phyloP scores from a whole-genome alignment of 2,888 invertebrate species.

The Argyra leucocephala region DNA sequence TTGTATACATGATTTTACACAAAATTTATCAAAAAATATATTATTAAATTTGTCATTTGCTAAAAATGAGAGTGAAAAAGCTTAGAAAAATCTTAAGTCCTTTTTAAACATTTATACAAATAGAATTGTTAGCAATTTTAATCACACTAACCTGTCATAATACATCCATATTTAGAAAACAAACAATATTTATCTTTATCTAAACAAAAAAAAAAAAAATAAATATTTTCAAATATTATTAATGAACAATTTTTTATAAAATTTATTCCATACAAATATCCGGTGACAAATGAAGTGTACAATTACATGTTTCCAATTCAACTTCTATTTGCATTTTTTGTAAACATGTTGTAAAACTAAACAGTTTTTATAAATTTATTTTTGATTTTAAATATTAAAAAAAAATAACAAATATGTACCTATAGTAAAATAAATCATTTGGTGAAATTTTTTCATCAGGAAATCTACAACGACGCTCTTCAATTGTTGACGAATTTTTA shows the following conservation, averaged over 20 bases:
- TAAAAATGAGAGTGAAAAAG: too few species aligned
- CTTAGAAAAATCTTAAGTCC: too few species aligned
- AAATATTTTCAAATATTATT: background rate
- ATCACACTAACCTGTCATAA: background rate
- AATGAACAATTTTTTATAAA: background rate
- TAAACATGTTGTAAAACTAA: conserved; percentile 34
- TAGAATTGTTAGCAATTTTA: background rate
- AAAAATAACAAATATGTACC: background rate
- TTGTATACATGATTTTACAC: background rate
- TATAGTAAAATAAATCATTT: background rate
- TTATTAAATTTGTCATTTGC: too few species aligned
- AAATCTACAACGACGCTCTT: background rate
- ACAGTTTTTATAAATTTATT: background rate
- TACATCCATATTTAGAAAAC: background rate
- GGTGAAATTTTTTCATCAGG: background rate
- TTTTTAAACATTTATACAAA: too few species aligned
- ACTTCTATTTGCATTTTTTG: conserved; percentile 28
- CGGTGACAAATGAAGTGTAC: conserved; percentile 30
- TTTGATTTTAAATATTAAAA: background rate
- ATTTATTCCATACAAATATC: conserved; percentile 26
- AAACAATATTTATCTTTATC: conserved; percentile 22
- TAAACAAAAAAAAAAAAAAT: conserved; percentile 12
- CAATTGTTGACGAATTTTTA: conserved; percentile 13
- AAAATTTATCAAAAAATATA: background rate
- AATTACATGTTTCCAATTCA: conserved; percentile 33